Evolutionary conservation across 2,888 invertebrate species (phyloP), one percentile per base, ranked within the genome.

Genomic region (Parascotia fuliginaria): DNA sequence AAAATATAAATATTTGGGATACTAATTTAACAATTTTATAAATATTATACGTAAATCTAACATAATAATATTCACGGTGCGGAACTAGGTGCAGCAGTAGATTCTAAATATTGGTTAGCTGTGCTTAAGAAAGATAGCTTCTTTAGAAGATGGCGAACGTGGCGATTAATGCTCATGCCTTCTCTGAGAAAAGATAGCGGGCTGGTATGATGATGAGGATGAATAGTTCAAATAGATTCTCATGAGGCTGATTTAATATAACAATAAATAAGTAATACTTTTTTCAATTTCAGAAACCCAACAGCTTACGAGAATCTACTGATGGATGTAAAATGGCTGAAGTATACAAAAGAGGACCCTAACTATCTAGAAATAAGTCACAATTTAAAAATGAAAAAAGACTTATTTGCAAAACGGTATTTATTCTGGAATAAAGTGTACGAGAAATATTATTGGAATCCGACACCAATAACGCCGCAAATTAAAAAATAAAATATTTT

Each of bases 391-490:
- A 70, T 83, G 55, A 85, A 79, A 45, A 80, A 75, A 22, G 70
- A 83, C 56, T 66, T 85, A 1, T 83, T 88, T 11, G 61, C 57
- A 37, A 75, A 85, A 9, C 75, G 65, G 11, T 89, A 74, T 50
- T 53, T 71, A 6, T 83, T 90, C 42, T 92, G 91, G 91, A 71
- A 86, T 50, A 77, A 74, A 55, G 67, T 83, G 9, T 92, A 92
- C 55, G 70, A 80, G 4, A 85, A 83, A 37, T 70, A 85, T 70
- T 82, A 89, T 42, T 88, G 85, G 87, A 80, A 70, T 22, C 89
- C 91, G 3, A 73, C 56, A 16, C 58, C 80, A 5, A 16, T 53
- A 13, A 5, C 9, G 0, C 15, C 13, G 1, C 32, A 40, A 16
- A 13, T 3, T 16, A 24, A 45, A 22, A 29, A n/a, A 11, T 24